Base-by-base conservation (phyloP, 2,888 invertebrate genomes). In the Argynnis bischoffii region DNA sequence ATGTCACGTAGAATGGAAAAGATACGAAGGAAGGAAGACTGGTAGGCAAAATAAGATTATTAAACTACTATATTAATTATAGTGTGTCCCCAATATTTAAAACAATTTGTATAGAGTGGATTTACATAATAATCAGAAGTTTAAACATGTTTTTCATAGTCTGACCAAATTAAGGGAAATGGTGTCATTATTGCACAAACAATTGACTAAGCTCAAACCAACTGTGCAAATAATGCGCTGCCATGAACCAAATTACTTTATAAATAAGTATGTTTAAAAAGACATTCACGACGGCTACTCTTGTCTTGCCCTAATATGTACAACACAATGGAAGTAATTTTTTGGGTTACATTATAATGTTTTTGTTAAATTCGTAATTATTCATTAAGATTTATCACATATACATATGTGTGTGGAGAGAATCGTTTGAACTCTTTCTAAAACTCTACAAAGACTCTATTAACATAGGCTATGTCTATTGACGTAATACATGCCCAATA, bases 191-290 rank as follows among this genome's bases (percentile, higher is more conserved):
- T 83, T 80, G 80, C 82, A 77, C 78, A 75, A 77, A 81, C 85
- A 84, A 83, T 84, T 83, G 84, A 80, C 80, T 77, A 77, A 83
- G 75, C 77, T 77, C 76, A 68, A 69, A 65, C 71, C 88, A 89
- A 81, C 89, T 90, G 89, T 71, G 79, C 82, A 89, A 90, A 90
- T 80, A 88, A 83, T 69, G 71, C 75, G 77, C 77, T 80, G 78
- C 86, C 86, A 81, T 89, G 87, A 85, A 87, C 88, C 82, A 88
- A 89, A 88, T 88, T 86, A 85, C 81, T 81, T 76, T 76, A 79
- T 77, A 84, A 84, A 83, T 77, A 79, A 73, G 75, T 80, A 81
- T 79, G 81, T 83, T 82, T 84, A 80, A 78, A 81, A 77, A 61
- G 78, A 76, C 75, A 75, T 63, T 55, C 47, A 54, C 54, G 35